Percentiles rank a stretch among this genome's conserved stretches.
Conservation (phyloP, 2,797 vertebrate genomes). For the Hoplostethus atlanticus region DNA sequence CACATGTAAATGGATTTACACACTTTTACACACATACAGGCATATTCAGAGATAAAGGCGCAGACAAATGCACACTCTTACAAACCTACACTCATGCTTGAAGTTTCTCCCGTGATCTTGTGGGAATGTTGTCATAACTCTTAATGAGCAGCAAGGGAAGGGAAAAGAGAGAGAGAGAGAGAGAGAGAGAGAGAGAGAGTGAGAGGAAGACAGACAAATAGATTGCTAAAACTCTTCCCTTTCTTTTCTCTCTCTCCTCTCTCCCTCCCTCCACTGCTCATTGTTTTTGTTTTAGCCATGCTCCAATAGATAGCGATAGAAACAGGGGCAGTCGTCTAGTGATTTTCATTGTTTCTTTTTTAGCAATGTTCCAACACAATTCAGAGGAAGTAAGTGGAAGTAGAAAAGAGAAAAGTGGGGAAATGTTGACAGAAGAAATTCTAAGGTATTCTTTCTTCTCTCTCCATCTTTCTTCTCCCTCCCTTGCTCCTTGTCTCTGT, state of each 20-base stretch:
- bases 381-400: not conserved
- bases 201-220: constrained; percentile 9
- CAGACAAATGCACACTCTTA: not conserved
- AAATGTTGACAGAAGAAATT: constrained; percentile 5
- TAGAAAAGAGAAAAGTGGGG: not conserved
- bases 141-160: constrained; percentile 38
- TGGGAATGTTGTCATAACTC: constrained; percentile 18
- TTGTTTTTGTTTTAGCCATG: constrained; percentile 7
- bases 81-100: constrained; percentile 4
- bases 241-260: not conserved
- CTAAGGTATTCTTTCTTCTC: constrained; percentile 10
- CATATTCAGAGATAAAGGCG: too few species aligned
- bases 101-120: constrained; percentile 11
- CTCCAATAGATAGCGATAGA: constrained; percentile 16
- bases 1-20: not conserved
- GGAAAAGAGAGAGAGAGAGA: not conserved
- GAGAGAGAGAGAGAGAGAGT: not conserved
- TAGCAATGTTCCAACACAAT: not conserved
- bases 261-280: not conserved
- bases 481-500: constrained; percentile 42
- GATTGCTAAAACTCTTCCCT: too few species aligned
- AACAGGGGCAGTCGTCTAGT: constrained; percentile 8
- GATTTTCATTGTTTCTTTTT: constrained; percentile 16
- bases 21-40: not conserved
- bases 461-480: constrained; percentile 13